Conservation (phyloP, 1,140 invertebrate genomes). For the Lamellibrachia luymesi region DNA sequence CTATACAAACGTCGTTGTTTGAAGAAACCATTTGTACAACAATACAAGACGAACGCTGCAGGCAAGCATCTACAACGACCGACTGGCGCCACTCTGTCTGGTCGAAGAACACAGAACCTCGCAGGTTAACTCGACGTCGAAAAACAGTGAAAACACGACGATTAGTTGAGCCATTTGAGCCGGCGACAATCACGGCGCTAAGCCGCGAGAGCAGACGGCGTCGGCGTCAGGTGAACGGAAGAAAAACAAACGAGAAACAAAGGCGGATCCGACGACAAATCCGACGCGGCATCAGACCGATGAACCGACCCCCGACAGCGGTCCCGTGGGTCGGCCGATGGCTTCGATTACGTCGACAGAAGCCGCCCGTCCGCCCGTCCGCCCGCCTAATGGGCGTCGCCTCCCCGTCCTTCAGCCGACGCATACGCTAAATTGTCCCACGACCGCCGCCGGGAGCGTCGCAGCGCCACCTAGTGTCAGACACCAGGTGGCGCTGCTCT, state of each 20-base stretch:
- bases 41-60: no score
- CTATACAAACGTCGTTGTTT: no score
- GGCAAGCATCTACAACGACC: no score
- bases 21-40: no score
- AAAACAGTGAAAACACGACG: not conserved
- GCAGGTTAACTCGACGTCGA: not conserved
- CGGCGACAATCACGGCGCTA: not conserved
- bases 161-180: not conserved
- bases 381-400: not conserved
- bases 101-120: not conserved
- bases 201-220: not conserved
- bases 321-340: not conserved
- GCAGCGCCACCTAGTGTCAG: not conserved
- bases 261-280: not conserved
- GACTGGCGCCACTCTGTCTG: not conserved
- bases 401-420: not conserved
- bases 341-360: not conserved
- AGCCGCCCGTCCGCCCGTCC: not conserved
- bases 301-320: not conserved
- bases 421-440: not conserved
- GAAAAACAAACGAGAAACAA: not conserved
- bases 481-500: no score
- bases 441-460: not conserved
- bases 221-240: not conserved
- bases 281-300: not conserved